phyloP scores from a whole-genome alignment of 2,888 invertebrate genomes.

The Anagyrus pseudococci region DNA sequence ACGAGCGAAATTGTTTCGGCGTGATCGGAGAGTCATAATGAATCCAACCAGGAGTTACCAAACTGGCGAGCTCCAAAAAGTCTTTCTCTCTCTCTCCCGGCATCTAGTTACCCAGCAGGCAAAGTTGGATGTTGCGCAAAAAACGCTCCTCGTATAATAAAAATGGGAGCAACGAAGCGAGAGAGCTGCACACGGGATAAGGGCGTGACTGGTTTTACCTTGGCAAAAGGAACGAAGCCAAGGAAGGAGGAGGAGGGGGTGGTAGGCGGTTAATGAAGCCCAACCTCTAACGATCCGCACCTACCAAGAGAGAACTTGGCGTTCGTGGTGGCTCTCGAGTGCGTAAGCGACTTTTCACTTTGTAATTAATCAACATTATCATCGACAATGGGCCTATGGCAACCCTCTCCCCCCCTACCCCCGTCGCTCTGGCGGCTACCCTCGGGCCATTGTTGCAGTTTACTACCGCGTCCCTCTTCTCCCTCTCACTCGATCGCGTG shows the following conservation, averaged over 20 bases:
- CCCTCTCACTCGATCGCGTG: not conserved
- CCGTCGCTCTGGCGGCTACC: constrained; percentile 24
- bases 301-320: not conserved
- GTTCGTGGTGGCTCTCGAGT: constrained; percentile 36
- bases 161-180: constrained; percentile 12
- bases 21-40: no score
- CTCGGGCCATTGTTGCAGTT: no score
- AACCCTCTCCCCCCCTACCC: constrained; percentile 21
- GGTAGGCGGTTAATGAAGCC: constrained; percentile 35
- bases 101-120: no score
- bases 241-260: constrained; percentile 7
- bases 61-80: no score
- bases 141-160: constrained; percentile 17
- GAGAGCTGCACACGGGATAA: not conserved
- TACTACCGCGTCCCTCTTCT: constrained; percentile 28
- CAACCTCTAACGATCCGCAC: constrained; percentile 25
- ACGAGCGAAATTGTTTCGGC: no score
- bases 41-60: no score
- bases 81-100: no score
- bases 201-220: constrained; percentile 23
- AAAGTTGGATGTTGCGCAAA: constrained; percentile 21
- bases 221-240: constrained; percentile 6
- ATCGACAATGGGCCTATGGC: constrained; percentile 51
- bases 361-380: constrained; percentile 60
- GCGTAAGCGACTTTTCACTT: constrained; percentile 50